Evolutionary conservation across 2,113 vertebrate species (phyloP), one percentile per base, ranked within the genome.

Genomic region (Brachyhypopomus occidentalis): DNA sequence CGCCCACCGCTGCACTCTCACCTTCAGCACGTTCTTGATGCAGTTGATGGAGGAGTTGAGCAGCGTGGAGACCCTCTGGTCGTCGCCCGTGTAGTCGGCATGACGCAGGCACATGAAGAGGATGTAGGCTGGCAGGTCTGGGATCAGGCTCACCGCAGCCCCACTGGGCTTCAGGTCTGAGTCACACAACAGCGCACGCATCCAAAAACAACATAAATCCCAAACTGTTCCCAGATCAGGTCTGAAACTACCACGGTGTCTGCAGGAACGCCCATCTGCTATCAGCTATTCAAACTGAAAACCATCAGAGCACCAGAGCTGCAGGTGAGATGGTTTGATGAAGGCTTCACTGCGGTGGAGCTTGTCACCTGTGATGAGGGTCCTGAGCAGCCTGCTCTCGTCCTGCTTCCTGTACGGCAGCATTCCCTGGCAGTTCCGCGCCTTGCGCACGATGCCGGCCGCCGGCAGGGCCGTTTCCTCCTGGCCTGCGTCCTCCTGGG

Each of bases 61-160:
- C 88, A 99, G 85, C 0, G 94, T 90, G 74, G 94, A 92, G 82
- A 97, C 96, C 92, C 96, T 95, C 87, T 96, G 95, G 74, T 99
- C 97, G 34, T 98, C 94, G 0, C 97, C 97, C 19, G 96, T 89
- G 77, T 93, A 95, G 92, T 99, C 98, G 0, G 96, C 96, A 4
- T 98, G 96, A 52, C 97, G 94, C 17, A 99, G 92, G 75, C 98
- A 99, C 98, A 99, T 99, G 80, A 99, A 99, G 79, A 99, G 86
- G 86, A 99, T 96, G 80, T 97, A 99, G 0, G 98, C 97, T 17
- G 98, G 98, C 60, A 99, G 90, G 5, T 96, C 95, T 25, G 97
- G 97, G 70, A 95, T 95, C 79, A 97, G 86, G 84, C 94, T 96
- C 81, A 98, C 95, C 0, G 96, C 97, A 12, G 98, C 96, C 0